Base-by-base conservation (phyloP, 2,888 invertebrate species). In the Ctenicera cuprea region DNA sequence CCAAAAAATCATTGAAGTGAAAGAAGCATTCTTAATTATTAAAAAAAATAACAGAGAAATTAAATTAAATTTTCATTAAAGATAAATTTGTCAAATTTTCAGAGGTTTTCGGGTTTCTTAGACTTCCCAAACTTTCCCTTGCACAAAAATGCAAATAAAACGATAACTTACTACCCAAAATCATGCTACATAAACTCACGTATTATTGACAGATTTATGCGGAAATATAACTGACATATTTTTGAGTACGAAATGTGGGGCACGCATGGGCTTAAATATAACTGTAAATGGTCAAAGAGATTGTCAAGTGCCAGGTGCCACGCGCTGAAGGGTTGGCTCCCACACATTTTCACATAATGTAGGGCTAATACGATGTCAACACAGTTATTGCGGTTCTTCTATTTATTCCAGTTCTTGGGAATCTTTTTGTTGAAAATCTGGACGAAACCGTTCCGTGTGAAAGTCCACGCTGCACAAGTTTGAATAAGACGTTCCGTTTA, bases 271-370 rank as follows among this genome's bases (percentile, higher is more conserved):
- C 18, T 54, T 50, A 26, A 72, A 70, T 61, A 52, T 73, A 73
- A 75, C 75, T 75, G 75, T 75, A 75, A 76, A 76, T 76, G 78
- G 78, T 76, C 77, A 72, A 73, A 74, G 67, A 70, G 75, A 72
- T 74, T 77, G 76, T 79, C 74, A 76, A 78, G 78, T 77, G 78
- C 79, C 79, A 79, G 79, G 79, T 79, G 79, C 78, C 79, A 79
- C 79, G 79, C 79, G 79, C 73, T 76, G 64, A 79, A 78, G 79
- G 79, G 78, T 79, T 76, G 50, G 61, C 75, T 76, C 77, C 76
- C 77, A 76, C 77, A 77, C 77, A 76, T 75, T 63, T 75, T 70
- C 67, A 62, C 71, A 77, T 77, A 77, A 77, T 75, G 71, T 71
- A 73, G 73, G 73, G 73, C 77, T 75, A 75, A 77, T 74, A 72